Conservation (phyloP, 37 sponge, comb jelly and placozoan genomes). For the Geodia barretti region DNA sequence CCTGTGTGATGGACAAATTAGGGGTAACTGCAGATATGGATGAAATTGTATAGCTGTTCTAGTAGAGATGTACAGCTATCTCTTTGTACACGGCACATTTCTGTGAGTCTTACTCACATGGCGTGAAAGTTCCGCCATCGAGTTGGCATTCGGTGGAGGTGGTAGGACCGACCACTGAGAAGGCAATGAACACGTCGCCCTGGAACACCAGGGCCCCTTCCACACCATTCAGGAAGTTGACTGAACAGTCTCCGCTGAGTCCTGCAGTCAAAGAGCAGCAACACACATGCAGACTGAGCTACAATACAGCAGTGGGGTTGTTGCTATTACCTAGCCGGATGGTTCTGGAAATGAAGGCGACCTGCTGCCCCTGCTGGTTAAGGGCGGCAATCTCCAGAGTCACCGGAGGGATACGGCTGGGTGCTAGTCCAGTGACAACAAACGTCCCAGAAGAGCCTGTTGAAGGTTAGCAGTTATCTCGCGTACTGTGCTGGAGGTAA, state of each 20-base stretch:
- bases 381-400: neutral
- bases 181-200: conserved; percentile 6
- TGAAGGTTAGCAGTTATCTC: too few relatives aligned
- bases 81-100: too few relatives aligned
- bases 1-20: neutral
- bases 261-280: conserved; percentile 7
- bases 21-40: neutral
- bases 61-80: too few relatives aligned
- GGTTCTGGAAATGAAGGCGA: conserved; percentile 23
- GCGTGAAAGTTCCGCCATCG: neutral
- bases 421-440: neutral
- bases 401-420: neutral
- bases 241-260: conserved; percentile 40
- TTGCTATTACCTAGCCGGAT: conserved; percentile 38
- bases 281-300: too few relatives aligned
- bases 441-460: neutral
- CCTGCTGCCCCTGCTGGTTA: neutral
- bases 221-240: conserved; percentile 15
- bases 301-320: too few relatives aligned
- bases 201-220: neutral
- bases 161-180: conserved; percentile 9
- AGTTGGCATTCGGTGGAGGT: conserved; percentile 31
- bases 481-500: too few relatives aligned
- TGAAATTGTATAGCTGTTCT: neutral
- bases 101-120: neutral